Base-by-base conservation (phyloP, 2,888 invertebrate species). In the Gasteruption jaculator region DNA sequence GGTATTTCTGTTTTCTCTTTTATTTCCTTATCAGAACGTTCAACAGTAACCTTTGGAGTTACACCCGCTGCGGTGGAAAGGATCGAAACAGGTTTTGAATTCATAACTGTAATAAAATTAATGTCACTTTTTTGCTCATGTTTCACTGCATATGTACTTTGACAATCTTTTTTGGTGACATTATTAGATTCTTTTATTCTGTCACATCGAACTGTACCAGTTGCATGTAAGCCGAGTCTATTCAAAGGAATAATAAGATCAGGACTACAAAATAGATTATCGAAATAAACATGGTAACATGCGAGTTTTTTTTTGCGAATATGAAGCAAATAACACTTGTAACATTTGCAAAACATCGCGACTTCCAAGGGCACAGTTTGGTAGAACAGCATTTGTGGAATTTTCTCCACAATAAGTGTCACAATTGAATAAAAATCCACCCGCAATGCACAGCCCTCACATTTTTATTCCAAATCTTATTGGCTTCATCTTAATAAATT, bases 21-120 rank as follows among this genome's bases (percentile, higher is more conserved):
- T 30, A 43, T 18, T 15, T 37, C 38, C 5, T 33, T 27, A 37
- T 34, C 46, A 27, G 44, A 49, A 11, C 45, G 46, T 25, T 45
- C 37, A 20, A 22, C 12, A 14, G 43, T 25, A 14, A 35, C 30
- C 24, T 49, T 38, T n/a, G 52, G 50, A 12, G 45, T 52, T 18
- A 50, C 49, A 21, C 48, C 48, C 36, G 49, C 43, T 39, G 44
- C 48, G 19, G 52, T 49, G 2, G 48, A 54, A 39, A 30, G 36
- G 11, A 52, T 48, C 2, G 50, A 54, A 3, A 50, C 52, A 36
- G 33, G 29, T 20, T 52, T 54, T 5, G 49, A 52, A 39, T 54
- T 50, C 44, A 48, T 42, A 19, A 50, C 19, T 19, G 29, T 50
- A 1, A 54, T 48, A 32, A 41, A 50, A 40, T 50, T 52, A 1